Conservation (phyloP, 2,888 invertebrate species). For the Stomorhina lunata region DNA sequence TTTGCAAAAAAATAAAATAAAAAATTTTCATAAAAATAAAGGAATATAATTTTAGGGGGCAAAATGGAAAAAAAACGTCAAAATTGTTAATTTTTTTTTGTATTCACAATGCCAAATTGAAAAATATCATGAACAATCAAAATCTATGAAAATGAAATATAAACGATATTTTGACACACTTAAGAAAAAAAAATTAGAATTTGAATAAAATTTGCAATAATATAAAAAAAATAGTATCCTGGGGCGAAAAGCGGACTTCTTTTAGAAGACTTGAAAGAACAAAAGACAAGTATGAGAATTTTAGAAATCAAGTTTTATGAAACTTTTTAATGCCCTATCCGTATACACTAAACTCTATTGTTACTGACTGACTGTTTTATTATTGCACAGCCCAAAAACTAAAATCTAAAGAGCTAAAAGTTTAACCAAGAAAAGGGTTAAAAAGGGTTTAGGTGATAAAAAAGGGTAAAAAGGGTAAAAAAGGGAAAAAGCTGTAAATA, state of each 20-base stretch:
- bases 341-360: background rate
- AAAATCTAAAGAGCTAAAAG: too few species aligned
- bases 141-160: slow-evolving; percentile 53
- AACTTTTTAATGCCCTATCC: slow-evolving; percentile 1
- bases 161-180: slow-evolving; percentile 65
- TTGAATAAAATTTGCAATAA: slow-evolving; percentile 48
- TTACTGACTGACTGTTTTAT: too few species aligned
- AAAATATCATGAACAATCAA: slow-evolving; percentile 67
- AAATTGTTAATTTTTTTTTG: slow-evolving; percentile 45
- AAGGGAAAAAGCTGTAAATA: too few species aligned
- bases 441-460: too few species aligned
- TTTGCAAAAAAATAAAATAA: slow-evolving; percentile 21
- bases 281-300: slow-evolving; percentile 11
- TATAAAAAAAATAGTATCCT: slow-evolving; percentile 49
- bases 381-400: too few species aligned
- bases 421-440: too few species aligned
- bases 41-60: slow-evolving; percentile 29
- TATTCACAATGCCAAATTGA: slow-evolving; percentile 67
- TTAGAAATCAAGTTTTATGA: background rate
- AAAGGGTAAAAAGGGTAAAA: too few species aligned
- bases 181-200: slow-evolving; percentile 34
- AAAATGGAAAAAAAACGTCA: slow-evolving; percentile 37
- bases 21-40: slow-evolving; percentile 31
- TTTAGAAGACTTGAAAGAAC: slow-evolving; percentile 23
- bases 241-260: slow-evolving; percentile 54